A percentile compares a stretch with the other conserved stretches of the same genome.
Conservation (phyloP, 2,797 vertebrate species). For the Simalia tracyae region DNA sequence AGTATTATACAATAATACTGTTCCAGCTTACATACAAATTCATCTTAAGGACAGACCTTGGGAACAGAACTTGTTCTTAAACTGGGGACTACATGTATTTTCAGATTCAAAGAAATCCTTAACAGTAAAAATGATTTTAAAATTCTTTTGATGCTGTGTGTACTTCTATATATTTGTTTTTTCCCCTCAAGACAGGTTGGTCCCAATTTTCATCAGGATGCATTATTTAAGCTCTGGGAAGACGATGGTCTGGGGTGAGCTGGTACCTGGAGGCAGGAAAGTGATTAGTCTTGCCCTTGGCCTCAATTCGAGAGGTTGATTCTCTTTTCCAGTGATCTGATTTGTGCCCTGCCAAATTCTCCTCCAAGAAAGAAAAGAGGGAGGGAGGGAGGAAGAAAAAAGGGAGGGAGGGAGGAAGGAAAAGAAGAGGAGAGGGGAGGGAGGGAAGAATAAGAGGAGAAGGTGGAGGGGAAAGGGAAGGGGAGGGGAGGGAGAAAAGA, state of each 20-base stretch:
- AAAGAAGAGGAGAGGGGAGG: too few species aligned
- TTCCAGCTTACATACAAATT: too few species aligned
- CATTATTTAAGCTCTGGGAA: not conserved
- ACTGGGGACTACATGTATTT: not conserved
- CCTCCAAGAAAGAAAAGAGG: too few species aligned
- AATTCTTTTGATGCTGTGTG: not conserved
- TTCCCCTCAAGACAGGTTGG: not conserved
- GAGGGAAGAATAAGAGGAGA: too few species aligned
- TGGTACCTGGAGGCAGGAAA: not conserved
- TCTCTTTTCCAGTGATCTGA: not conserved
- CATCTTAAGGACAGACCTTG: too few species aligned
- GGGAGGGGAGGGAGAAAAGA: too few species aligned
- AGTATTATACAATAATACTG: too few species aligned
- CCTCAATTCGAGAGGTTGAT: not conserved
- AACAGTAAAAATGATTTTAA: not conserved
- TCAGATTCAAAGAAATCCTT: not conserved
- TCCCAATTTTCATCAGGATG: not conserved
- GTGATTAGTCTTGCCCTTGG: not conserved
- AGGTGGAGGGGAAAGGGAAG: too few species aligned
- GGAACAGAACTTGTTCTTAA: too few species aligned
- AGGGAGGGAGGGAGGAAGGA: too few species aligned
- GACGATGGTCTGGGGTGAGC: not conserved
- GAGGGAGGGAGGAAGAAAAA: not conserved
- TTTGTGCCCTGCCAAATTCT: not conserved
- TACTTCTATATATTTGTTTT: not conserved